phyloP scores from a whole-genome alignment of 2,113 vertebrate species.

The Macquaria australasica region DNA sequence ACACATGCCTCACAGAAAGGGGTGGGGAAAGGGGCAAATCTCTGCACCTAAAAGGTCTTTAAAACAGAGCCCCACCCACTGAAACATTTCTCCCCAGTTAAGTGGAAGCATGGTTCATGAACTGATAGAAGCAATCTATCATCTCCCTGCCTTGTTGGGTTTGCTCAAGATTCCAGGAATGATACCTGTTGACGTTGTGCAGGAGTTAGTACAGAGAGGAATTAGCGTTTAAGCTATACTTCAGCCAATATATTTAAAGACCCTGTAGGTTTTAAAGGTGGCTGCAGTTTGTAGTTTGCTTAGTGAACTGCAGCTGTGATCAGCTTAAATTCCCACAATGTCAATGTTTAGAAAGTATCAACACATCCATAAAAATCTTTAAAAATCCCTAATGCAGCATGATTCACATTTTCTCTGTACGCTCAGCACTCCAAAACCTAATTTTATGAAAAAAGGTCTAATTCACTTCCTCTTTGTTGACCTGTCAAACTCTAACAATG shows the following conservation, averaged over 20 bases:
- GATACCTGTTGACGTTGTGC: not conserved
- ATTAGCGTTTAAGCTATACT: not conserved
- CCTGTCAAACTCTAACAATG: not conserved
- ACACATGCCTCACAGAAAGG: slow-evolving; percentile 53
- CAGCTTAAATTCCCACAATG: too few relatives aligned
- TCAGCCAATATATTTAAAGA: not conserved
- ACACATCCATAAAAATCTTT: not conserved
- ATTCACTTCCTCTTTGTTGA: not conserved
- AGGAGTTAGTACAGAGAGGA: not conserved
- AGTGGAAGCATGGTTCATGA: not conserved
- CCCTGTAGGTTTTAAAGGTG: not conserved
- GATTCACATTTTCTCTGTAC: too few relatives aligned
- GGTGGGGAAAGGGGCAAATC: not conserved
- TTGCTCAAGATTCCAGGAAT: not conserved
- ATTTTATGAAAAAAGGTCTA: not conserved
- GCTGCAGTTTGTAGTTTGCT: not conserved
- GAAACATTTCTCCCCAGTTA: slow-evolving; percentile 24
- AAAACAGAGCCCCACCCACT: slow-evolving; percentile 46
- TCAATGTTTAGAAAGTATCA: not conserved
- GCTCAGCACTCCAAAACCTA: not conserved
- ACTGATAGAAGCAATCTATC: not conserved
- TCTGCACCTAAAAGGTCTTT: slow-evolving; percentile 35
- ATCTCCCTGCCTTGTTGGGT: not conserved
- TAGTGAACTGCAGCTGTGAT: not conserved
- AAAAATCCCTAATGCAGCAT: not conserved